Evolutionary conservation across 2,888 invertebrate genomes (phyloP), one percentile per base, ranked within the genome.

Genomic region (Callyntrura guangdongensis): DNA sequence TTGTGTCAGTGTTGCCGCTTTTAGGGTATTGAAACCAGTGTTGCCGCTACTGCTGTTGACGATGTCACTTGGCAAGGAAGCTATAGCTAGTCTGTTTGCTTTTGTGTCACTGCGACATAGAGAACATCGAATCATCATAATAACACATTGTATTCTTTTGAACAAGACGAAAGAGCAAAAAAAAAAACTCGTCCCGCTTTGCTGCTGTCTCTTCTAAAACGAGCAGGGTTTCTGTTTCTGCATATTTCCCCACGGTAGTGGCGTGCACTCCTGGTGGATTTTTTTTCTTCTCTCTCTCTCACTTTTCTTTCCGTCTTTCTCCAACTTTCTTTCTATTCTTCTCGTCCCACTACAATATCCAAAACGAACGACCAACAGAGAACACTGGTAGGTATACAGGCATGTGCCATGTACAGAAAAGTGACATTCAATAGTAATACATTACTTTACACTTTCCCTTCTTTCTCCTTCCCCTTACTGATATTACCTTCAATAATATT

Each of bases 191-290:
- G 4, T 53, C 53, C 61, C 59, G 53, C 45, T 79, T 49, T 77
- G 9, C 27, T 53, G 6, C 22, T 61, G 47, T 77, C 49, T 77
- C 49, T 25, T 49, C 20, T 25, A 72, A 77, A 88, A 9, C 53
- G 12, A 82, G 11, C 8, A 47, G 59, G 69, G 69, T 53, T 81
- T 83, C 17, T 22, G 56, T 53, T 81, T 83, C 12, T 22, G 72
- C 74, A 83, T 89, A 89, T 89, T 89, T 82, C 89, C 89, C 83
- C 83, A 53, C 25, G 89, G 89, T 61, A 36, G 82, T 27, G 25
- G 82, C 27, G 25, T 45, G 47, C 59, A 64, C 4, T 82, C 83
- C 56, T 77, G 82, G 81, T 88, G 69, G 82, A 72, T 72, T 81
- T 59, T 45, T 25, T 45, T 0, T 64, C 12, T 72, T 81, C 47